phyloP scores from a whole-genome alignment of 2,113 vertebrate genomes.

The Semicossyphus pulcher region DNA sequence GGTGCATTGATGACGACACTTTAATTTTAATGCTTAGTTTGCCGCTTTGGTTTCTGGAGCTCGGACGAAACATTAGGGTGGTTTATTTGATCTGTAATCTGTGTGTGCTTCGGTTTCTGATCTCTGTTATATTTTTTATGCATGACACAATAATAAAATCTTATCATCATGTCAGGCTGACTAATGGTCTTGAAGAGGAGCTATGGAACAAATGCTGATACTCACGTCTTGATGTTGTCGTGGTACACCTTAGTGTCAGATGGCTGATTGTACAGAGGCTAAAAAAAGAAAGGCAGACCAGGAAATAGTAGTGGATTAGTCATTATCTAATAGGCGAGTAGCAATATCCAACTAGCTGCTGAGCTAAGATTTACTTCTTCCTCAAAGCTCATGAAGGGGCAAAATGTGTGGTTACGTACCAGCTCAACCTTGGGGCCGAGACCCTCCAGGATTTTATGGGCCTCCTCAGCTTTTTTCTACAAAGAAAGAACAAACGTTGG shows the following conservation, averaged over 20 bases:
- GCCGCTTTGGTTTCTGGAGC: too few species aligned
- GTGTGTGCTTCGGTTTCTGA: too few species aligned
- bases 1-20: too few species aligned
- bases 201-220: slow-evolving; percentile 50
- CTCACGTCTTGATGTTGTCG: slow-evolving; percentile 99
- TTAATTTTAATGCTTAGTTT: too few species aligned
- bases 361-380: neutral
- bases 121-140: too few species aligned
- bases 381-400: neutral
- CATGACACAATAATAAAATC: too few species aligned
- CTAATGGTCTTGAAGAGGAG: neutral
- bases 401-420: slow-evolving; percentile 82
- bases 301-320: slow-evolving; percentile 52
- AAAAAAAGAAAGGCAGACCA: slow-evolving; percentile 18
- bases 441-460: slow-evolving; percentile 98
- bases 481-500: neutral
- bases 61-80: too few species aligned
- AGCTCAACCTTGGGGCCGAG: slow-evolving; percentile 97
- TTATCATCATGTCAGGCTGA: too few species aligned
- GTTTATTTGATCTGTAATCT: too few species aligned
- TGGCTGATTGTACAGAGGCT: slow-evolving; percentile 98
- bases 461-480: slow-evolving; percentile 99
- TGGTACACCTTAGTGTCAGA: slow-evolving; percentile 99
- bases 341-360: neutral
- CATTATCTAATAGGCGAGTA: slow-evolving; percentile 33